Conservation (phyloP, 2,797 vertebrate genomes). For the Tarsius wallacei region DNA sequence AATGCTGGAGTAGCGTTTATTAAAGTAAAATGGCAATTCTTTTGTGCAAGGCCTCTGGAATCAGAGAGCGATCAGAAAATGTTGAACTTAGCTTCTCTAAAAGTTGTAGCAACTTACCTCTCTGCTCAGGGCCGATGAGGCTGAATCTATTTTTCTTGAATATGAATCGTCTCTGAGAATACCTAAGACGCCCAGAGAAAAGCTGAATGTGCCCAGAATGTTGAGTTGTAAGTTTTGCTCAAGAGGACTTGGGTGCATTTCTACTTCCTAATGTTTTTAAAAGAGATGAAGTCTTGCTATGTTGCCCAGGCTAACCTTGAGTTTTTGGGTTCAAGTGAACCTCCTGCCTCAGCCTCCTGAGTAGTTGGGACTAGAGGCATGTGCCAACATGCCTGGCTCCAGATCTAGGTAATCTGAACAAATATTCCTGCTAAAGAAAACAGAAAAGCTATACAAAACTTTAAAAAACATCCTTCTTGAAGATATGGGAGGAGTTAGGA, state of each 20-base stretch:
- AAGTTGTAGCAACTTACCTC: background rate
- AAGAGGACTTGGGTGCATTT: background rate
- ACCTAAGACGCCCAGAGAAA: constrained; percentile 35
- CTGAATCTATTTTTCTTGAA: constrained; percentile 18
- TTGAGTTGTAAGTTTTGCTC: constrained; percentile 1
- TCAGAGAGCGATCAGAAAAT: background rate
- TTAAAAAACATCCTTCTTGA: background rate
- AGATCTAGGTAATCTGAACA: background rate
- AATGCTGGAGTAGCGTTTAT: background rate
- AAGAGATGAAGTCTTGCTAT: background rate
- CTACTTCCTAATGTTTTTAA: background rate
- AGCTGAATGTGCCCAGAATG: constrained; percentile 7
- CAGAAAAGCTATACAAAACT: background rate
- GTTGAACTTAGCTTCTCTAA: background rate
- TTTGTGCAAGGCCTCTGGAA: background rate
- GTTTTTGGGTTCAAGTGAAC: background rate
- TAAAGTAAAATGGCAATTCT: background rate
- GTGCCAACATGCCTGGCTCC: background rate
- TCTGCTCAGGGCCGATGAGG: background rate
- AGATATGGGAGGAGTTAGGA: background rate
- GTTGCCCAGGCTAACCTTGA: background rate
- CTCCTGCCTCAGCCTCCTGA: too few species aligned
- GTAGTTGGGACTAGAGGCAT: too few species aligned
- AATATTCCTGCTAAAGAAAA: background rate
- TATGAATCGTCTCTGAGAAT: constrained; percentile 31